Conservation (phyloP, 2,888 invertebrate genomes). For the Phaedon cochleariae region DNA sequence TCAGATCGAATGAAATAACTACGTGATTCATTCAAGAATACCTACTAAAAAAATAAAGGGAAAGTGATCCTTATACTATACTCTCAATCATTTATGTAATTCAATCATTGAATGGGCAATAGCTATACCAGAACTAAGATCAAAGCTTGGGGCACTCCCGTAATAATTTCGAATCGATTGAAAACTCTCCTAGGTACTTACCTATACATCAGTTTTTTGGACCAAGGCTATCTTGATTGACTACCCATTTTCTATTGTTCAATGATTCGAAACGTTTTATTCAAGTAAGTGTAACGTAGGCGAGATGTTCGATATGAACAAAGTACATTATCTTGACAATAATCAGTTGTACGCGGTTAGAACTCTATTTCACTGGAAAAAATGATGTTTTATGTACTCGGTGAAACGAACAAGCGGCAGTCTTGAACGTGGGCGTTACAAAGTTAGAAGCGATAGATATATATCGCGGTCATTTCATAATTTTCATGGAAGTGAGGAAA, state of each 20-base stretch:
- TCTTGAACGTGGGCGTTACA: conserved; percentile 29
- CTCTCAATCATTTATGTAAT: no score
- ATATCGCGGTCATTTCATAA: conserved; percentile 19
- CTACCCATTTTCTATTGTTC: not conserved
- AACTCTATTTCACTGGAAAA: conserved; percentile 21
- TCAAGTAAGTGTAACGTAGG: not conserved
- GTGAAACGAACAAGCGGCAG: conserved; percentile 23
- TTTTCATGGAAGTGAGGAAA: not conserved
- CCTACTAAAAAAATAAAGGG: no score
- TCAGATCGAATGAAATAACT: no score
- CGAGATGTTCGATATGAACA: not conserved
- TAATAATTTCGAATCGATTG: not conserved
- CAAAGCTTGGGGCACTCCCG: not conserved
- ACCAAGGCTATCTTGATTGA: not conserved
- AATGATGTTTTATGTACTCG: conserved; percentile 19
- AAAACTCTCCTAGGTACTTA: no score
- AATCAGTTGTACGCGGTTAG: conserved; percentile 17
- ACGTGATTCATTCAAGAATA: no score
- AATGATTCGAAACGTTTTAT: not conserved
- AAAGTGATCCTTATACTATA: no score
- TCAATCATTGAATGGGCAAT: not conserved
- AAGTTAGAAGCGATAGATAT: conserved; percentile 26
- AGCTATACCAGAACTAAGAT: not conserved
- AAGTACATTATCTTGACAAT: conserved; percentile 16
- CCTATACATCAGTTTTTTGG: no score